Evolutionary conservation across 2,888 invertebrate species (phyloP).

Genomic region (Hypomecis atomaria): DNA sequence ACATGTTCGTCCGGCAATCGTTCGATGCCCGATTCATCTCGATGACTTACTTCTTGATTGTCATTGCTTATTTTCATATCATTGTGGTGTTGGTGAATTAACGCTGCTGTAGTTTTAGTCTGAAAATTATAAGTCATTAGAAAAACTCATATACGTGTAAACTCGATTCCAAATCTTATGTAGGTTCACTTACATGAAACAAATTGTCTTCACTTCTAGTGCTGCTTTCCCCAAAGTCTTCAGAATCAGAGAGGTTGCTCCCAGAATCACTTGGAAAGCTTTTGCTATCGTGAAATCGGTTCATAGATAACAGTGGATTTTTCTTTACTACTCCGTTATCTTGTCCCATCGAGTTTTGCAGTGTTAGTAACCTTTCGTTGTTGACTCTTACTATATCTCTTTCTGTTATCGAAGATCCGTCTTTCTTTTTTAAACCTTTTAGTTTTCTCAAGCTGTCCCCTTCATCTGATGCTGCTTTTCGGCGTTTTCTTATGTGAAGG

Average conservation of each 20-base stretch:
- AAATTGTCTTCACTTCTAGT: conserved; percentile 65
- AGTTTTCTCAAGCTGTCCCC: conserved; percentile 65
- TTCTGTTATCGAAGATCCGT: conserved; percentile 73
- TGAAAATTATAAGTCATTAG: conserved; percentile 49
- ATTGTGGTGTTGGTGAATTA: conserved; percentile 86
- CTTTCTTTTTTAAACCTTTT: conserved; percentile 72
- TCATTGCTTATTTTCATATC: conserved; percentile 68
- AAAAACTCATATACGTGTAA: neutral
- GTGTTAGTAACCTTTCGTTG: conserved; percentile 68
- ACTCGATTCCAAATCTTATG: neutral
- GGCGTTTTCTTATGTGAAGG: conserved; percentile 89
- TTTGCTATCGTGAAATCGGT: conserved; percentile 84
- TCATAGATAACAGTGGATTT: conserved; percentile 88
- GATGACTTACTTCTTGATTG: conserved; percentile 67
- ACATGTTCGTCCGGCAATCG: conserved; percentile 93
- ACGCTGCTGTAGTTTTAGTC: conserved; percentile 86
- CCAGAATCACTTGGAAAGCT: conserved; percentile 80
- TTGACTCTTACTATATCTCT: conserved; percentile 77
- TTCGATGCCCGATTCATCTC: conserved; percentile 87
- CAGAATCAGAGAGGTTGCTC: conserved; percentile 87
- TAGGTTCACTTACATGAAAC: conserved; percentile 61
- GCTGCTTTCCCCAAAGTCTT: conserved; percentile 80
- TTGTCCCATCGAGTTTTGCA: conserved; percentile 78
- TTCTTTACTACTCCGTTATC: conserved; percentile 91
- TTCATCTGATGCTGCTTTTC: conserved; percentile 78